These are phyloP conservation scores for Pipa parva DNA, from an alignment of 2,113 vertebrate species.

Conservation along the genomic window DNA sequence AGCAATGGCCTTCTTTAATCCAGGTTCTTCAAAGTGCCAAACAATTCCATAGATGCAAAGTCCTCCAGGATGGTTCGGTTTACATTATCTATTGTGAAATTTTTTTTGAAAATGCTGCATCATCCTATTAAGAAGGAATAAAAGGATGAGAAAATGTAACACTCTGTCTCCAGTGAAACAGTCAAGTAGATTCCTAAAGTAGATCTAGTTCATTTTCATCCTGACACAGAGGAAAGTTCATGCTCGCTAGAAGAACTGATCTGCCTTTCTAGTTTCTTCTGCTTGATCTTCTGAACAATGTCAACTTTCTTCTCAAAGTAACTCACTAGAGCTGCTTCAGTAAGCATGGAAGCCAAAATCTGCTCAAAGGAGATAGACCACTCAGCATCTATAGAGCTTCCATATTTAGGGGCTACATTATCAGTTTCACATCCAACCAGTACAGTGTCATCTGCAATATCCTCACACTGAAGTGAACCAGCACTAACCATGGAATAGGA, in stretches of 20 bases:
- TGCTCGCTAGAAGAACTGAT: conserved; percentile 83
- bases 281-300: conserved; percentile 78
- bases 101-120: background rate
- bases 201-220: conserved; percentile 55
- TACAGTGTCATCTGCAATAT: conserved; percentile 81
- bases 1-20: conserved; percentile 45
- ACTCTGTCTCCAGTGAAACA: background rate
- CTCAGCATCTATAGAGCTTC: conserved; percentile 74
- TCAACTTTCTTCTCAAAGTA: conserved; percentile 88
- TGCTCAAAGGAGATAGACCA: conserved; percentile 97
- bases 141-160: background rate
- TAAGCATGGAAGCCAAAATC: conserved; percentile 90
- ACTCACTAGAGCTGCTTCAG: conserved; percentile 84
- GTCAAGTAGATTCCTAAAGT: background rate
- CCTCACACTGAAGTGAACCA: conserved; percentile 83
- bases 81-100: conserved; percentile 47
- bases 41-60: conserved; percentile 45
- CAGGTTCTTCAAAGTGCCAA: conserved; percentile 40
- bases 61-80: conserved; percentile 47
- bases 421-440: conserved; percentile 67
- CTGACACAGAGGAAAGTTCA: conserved; percentile 67
- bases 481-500: conserved; percentile 90
- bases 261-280: conserved; percentile 81
- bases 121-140: conserved; percentile 1
- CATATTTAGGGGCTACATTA: conserved; percentile 51